Base-by-base conservation (phyloP, 2,113 vertebrate genomes). In the Chinchilla lanigera region DNA sequence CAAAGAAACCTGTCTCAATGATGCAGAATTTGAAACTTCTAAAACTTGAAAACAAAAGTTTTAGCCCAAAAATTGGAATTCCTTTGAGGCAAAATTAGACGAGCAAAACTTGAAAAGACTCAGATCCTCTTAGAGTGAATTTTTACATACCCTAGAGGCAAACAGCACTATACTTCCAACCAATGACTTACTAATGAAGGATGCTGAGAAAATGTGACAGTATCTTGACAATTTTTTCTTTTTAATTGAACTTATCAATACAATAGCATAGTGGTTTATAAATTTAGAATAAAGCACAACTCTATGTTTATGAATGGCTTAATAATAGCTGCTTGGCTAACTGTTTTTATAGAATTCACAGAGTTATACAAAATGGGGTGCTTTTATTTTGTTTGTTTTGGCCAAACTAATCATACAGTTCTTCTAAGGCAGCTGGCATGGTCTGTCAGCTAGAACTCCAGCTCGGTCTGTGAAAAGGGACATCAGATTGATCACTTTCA, bases 301-400 rank as follows among this genome's bases (percentile, higher is more conserved):
- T 65, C 65, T 33, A 33, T 92, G 84, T 94, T 94, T 88, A 78
- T 93, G 71, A 89, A 69, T 77, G 30, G 11, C n/a, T 71, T 69
- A 93, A 47, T n/a, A 65, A 54, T 35, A 86, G 67, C 67, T 94
- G 60, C 50, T 95, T 95, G 56, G 20, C n/a, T 81, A 73, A 81
- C 10, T 81, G 84, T 92, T 94, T 9, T 92, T 85, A 16, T 82
- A 90, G 52, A 92, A 77, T 58, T 69, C 77, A 92, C 0, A 85
- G 56, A 81, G 47, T 95, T 95, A 26, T 38, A 38, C 44, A 58
- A 61, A 61, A 65, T 84, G 90, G 82, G 80, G 80, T 84, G 47
- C 33, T 82, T 94, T 89, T 73, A 73, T 83, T 94, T 93, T 89
- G 60, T 88, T 97, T 94, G 54, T 84, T 58, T 33, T 87, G 61